Percentiles rank a stretch among this genome's conserved stretches.
Evolutionary conservation across 2,888 invertebrate species (phyloP).

Genomic region (Emmelina monodactyla): DNA sequence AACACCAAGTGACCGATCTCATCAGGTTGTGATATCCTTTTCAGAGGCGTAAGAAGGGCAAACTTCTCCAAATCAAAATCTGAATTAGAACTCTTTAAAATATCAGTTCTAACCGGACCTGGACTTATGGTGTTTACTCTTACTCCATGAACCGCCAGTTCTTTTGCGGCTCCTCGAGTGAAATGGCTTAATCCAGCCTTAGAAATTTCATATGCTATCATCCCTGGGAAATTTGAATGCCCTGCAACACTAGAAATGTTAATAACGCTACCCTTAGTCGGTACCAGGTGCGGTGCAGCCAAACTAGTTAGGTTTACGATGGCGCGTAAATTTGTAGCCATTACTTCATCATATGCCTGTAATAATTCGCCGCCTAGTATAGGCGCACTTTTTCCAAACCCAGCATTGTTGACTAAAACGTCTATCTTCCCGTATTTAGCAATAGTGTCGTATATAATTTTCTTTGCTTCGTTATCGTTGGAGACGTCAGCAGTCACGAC

Average conservation of each 20-base stretch:
- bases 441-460: constrained; percentile 19
- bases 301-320: constrained; percentile 18
- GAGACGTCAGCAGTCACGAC: constrained; percentile 23
- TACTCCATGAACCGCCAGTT: constrained; percentile 62
- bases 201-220: constrained; percentile 14
- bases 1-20: constrained; percentile 19
- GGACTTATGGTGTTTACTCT: constrained; percentile 77
- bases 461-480: constrained; percentile 19
- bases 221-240: background rate
- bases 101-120: constrained; percentile 67
- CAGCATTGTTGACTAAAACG: constrained; percentile 29
- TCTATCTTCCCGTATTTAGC: constrained; percentile 23
- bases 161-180: constrained; percentile 34
- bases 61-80: constrained; percentile 59
- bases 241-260: constrained; percentile 16
- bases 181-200: constrained; percentile 16
- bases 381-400: constrained; percentile 9
- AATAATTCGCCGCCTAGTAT: constrained; percentile 18
- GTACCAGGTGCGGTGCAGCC: constrained; percentile 19
- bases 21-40: constrained; percentile 17
- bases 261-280: constrained; percentile 19
- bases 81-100: constrained; percentile 17
- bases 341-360: constrained; percentile 20
- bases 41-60: constrained; percentile 52
- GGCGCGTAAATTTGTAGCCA: constrained; percentile 21